phyloP scores from a whole-genome alignment of 2,797 vertebrate species.

The Mormyrus hasselquistii region DNA sequence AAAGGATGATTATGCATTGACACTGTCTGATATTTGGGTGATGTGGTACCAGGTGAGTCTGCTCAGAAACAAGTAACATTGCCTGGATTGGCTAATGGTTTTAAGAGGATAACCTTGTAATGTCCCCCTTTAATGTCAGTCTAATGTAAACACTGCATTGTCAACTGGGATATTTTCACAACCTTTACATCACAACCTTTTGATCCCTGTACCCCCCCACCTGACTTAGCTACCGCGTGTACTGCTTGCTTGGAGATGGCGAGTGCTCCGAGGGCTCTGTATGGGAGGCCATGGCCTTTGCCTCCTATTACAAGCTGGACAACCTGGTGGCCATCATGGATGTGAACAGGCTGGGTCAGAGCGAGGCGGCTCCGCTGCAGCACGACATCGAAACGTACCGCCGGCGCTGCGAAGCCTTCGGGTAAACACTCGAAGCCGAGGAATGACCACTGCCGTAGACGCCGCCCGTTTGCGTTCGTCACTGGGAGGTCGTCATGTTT shows the following conservation, averaged over 20 bases:
- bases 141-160: neutral
- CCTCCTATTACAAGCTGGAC: conserved; percentile 72
- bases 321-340: conserved; percentile 80
- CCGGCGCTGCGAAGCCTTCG: conserved; percentile 79
- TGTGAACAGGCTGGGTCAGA: conserved; percentile 73
- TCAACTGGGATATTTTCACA: neutral
- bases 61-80: neutral
- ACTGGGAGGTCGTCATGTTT: neutral
- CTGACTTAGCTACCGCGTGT: conserved; percentile 72
- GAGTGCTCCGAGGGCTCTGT: conserved; percentile 78
- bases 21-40: neutral
- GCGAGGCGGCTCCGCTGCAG: conserved; percentile 67
- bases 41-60: neutral
- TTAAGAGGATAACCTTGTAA: neutral
- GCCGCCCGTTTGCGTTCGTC: neutral
- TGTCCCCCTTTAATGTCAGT: neutral
- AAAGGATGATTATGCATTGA: neutral
- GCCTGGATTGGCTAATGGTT: neutral
- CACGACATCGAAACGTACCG: conserved; percentile 65
- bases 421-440: conserved; percentile 52
- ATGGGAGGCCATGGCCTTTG: conserved; percentile 86
- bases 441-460: neutral
- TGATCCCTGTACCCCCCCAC: neutral
- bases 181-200: neutral
- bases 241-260: conserved; percentile 75